phyloP scores from a whole-genome alignment of 2,797 vertebrate species.

The Helostoma temminkii region DNA sequence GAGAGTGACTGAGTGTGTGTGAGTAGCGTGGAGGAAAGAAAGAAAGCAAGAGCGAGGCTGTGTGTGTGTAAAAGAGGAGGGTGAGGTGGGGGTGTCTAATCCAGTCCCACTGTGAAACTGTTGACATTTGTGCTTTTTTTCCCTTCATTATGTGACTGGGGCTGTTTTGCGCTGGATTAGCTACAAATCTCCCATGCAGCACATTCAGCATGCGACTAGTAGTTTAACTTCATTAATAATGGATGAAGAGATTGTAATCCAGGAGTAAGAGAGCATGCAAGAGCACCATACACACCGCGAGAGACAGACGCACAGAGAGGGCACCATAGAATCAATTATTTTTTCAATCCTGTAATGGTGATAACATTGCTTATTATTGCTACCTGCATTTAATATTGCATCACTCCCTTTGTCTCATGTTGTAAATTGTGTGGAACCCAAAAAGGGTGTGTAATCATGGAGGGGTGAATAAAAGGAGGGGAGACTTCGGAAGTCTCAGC shows the following conservation, averaged over 20 bases:
- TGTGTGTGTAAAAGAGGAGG: conserved; percentile 72
- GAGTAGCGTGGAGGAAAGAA: conserved; percentile 35
- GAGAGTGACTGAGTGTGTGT: conserved; percentile 28
- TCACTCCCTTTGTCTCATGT: conserved; percentile 62
- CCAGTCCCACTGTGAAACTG: conserved; percentile 99
- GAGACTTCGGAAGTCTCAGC: conserved; percentile 60
- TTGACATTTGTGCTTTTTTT: conserved; percentile 99
- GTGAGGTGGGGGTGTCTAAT: conserved; percentile 91
- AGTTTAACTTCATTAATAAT: conserved; percentile 99
- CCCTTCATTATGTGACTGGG: conserved; percentile 99
- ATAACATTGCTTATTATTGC: conserved; percentile 81
- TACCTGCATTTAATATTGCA: conserved; percentile 53
- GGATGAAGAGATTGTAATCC: conserved; percentile 99
- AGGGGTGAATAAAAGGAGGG: conserved; percentile 46
- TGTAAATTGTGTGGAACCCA: conserved; percentile 55
- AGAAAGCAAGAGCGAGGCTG: conserved; percentile 38
- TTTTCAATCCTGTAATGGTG: conserved; percentile 75
- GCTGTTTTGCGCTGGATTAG: conserved; percentile 99
- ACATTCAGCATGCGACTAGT: conserved; percentile 99
- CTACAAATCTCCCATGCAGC: conserved; percentile 98
- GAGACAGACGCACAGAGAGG: conserved; percentile 35
- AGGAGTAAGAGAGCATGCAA: conserved; percentile 79
- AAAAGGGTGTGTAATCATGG: conserved; percentile 64
- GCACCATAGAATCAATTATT: conserved; percentile 35
- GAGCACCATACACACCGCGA: conserved; percentile 46